These are phyloP conservation scores for Stenopsyche tienmushanensis DNA, from an alignment of 1,140 invertebrate genomes.

Conservation along the genomic window DNA sequence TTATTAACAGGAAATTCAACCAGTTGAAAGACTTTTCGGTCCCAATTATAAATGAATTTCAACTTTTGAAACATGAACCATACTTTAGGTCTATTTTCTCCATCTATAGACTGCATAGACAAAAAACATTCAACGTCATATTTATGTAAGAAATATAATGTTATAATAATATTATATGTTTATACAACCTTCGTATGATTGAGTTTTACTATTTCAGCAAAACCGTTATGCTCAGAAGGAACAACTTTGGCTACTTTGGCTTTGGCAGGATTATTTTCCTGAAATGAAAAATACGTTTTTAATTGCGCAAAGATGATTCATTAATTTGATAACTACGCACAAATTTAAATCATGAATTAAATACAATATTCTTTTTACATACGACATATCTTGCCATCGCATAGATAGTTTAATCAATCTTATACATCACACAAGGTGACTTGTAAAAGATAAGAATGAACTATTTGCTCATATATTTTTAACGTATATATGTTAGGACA, in stretches of 20 bases:
- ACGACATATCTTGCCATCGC: too few relatives aligned
- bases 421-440: too few relatives aligned
- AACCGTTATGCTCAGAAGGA: constrained; percentile 96
- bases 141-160: neutral
- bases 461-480: too few relatives aligned
- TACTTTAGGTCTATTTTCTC: constrained; percentile 51
- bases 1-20: constrained; percentile 81
- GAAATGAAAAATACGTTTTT: constrained; percentile 43
- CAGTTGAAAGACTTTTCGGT: constrained; percentile 76
- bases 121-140: neutral
- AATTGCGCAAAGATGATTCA: neutral
- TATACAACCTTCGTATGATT: constrained; percentile 53
- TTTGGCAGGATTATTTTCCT: constrained; percentile 73
- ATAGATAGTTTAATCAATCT: too few relatives aligned
- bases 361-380: too few relatives aligned
- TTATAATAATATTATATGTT: neutral
- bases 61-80: constrained; percentile 98
- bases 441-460: too few relatives aligned
- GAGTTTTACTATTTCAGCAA: constrained; percentile 88
- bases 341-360: too few relatives aligned
- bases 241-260: constrained; percentile 90
- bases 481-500: too few relatives aligned
- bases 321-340: too few relatives aligned
- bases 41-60: constrained; percentile 87
- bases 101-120: constrained; percentile 35